phyloP scores from a whole-genome alignment of 2,888 invertebrate species.

The Leptinotarsa peninsularis region DNA sequence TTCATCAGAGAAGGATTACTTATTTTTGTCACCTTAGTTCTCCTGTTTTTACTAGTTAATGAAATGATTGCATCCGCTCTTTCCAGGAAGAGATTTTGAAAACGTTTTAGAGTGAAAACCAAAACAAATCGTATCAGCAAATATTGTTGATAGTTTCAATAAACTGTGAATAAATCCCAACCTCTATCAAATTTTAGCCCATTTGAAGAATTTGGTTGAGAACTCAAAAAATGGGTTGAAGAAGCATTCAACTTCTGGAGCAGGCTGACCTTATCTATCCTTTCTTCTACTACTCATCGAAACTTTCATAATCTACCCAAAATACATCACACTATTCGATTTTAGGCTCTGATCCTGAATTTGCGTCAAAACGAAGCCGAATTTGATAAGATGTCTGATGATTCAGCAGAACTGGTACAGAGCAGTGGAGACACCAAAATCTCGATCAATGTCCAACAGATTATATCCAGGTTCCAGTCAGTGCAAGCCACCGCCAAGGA shows the following conservation, averaged over 20 bases:
- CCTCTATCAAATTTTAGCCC: not conserved
- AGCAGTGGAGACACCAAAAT: slow-evolving; percentile 88
- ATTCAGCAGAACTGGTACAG: slow-evolving; percentile 86
- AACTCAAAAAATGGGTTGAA: not conserved
- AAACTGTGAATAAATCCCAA: not conserved
- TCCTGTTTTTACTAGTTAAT: too few species aligned
- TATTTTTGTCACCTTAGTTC: too few species aligned
- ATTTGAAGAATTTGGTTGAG: not conserved
- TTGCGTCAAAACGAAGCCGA: slow-evolving; percentile 87
- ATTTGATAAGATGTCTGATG: slow-evolving; percentile 87
- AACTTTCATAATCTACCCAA: too few species aligned
- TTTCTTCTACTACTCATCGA: not conserved
- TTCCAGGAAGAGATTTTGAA: too few species aligned
- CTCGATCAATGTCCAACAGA: slow-evolving; percentile 89
- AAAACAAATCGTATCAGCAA: too few species aligned
- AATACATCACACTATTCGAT: slow-evolving; percentile 34
- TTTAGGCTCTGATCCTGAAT: slow-evolving; percentile 80
- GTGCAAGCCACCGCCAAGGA: slow-evolving; percentile 90
- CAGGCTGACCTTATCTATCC: slow-evolving; percentile 4
- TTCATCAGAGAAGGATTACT: too few species aligned
- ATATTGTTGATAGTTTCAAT: too few species aligned
- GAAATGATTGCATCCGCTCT: too few species aligned
- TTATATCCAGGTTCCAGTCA: slow-evolving; percentile 89
- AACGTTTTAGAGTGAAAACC: too few species aligned
- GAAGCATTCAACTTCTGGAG: not conserved